Percentiles rank a stretch among this genome's conserved stretches.
These are phyloP conservation scores for Epiblema foenella DNA, from an alignment of 2,888 invertebrate genomes.

Conservation along the genomic window DNA sequence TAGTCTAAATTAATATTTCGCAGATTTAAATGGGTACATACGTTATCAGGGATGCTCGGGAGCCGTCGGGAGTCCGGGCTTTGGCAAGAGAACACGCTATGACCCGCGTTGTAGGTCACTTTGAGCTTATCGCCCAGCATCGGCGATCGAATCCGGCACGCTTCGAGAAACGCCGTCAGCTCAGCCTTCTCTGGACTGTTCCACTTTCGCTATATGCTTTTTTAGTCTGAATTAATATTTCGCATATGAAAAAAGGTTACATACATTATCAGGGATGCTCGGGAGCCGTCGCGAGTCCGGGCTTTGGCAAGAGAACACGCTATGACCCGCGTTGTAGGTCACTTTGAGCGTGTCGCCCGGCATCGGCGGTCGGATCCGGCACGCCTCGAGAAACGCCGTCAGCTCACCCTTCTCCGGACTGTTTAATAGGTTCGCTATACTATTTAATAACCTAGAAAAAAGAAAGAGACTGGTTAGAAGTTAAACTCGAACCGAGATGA, in stretches of 20 bases:
- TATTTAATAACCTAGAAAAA: conserved; percentile 89
- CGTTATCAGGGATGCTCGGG: no score
- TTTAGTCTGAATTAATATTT: no score
- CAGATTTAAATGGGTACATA: no score
- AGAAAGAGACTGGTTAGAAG: not conserved
- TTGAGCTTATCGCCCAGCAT: conserved; percentile 74
- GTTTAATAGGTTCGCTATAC: conserved; percentile 90
- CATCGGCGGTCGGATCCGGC: conserved; percentile 73
- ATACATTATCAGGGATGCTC: conserved; percentile 98
- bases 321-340: conserved; percentile 73
- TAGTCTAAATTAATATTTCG: no score
- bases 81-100: no score
- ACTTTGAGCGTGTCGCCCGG: conserved; percentile 74
- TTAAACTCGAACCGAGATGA: not conserved
- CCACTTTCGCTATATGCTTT: no score
- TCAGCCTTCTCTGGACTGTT: conserved; percentile 59
- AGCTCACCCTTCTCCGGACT: conserved; percentile 70
- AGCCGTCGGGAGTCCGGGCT: no score
- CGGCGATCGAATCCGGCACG: conserved; percentile 73
- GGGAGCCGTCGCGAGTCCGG: conserved; percentile 94
- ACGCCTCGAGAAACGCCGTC: conserved; percentile 72
- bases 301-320: conserved; percentile 86
- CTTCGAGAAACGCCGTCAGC: conserved; percentile 67
- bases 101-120: no score
- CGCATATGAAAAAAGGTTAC: conserved; percentile 60